Evolutionary conservation across 2,888 invertebrate genomes (phyloP), one percentile per base, ranked within the genome.

Genomic region (Ormyrus nitidulus): DNA sequence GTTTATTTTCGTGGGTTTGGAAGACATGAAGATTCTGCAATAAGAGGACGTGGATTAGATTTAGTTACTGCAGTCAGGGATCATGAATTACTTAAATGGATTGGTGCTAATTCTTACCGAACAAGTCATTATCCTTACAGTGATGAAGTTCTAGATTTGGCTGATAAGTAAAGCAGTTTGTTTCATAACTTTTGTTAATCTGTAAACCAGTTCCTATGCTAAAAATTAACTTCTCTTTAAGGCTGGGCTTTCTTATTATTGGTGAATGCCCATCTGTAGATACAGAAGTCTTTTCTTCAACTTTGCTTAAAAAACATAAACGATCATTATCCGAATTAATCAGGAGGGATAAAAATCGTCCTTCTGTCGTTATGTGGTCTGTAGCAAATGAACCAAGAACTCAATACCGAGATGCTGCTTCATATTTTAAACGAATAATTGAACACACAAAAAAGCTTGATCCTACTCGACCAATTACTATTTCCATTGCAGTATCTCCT

Each of bases 61-160:
- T 93, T 95, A 79, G 95, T 97, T 0, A 91, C 97, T 9, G 94
- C 97, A 88, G 94, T 96, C 5, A 96, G 97, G 86, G 99, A 99
- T 90, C 96, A 98, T 89, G 97, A 98, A 89, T 92, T 99, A 79
- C 93, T 99, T 64, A 95, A 96, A 89, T 99, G 99, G 99, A 92
- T 98, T 75, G 98, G 98, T 0, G 98, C 96, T 0, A 99, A 99
- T 91, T 94, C 96, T 0, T 98, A 97, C 91, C 93, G 98, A 49
- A 99, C 99, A 0, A 98, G 99, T 0, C 99, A 99, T 91, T 99
- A 99, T 91, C 99, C 99, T 0, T 99, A 99, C 90, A 97, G 98
- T 0, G 99, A 99, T 86, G 98, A 99, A 91, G 95, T 98, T 69
- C 96, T 99, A 94, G 96, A 98, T 88, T 93, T 97, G 88, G 98